Percentiles rank a stretch among this genome's conserved stretches.
Conservation (phyloP, 2,113 vertebrate genomes). For the Chiloscyllium plagiosum region DNA sequence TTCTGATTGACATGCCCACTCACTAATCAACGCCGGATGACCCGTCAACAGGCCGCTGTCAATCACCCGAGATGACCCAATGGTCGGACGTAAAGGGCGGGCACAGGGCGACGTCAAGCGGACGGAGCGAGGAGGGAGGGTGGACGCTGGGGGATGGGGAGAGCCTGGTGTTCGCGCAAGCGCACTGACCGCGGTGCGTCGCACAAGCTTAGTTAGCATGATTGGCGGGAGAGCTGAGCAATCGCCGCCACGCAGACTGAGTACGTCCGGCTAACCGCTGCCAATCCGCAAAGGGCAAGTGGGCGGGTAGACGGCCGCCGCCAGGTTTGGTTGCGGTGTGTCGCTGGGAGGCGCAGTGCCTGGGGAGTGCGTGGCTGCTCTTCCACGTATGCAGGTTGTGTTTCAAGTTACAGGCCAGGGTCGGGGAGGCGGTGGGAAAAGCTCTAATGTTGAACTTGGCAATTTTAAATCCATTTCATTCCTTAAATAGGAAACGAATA, state of each 20-base stretch:
- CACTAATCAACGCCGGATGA: not conserved
- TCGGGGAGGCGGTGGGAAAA: too few species aligned
- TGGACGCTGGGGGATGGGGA: not conserved
- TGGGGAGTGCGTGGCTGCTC: not conserved
- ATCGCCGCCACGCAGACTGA: not conserved
- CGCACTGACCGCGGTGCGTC: not conserved
- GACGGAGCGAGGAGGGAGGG: not conserved
- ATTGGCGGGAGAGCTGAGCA: not conserved
- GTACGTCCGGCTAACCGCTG: not conserved
- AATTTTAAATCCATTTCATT: not conserved
- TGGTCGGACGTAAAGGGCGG: not conserved
- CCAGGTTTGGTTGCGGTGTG: not conserved
- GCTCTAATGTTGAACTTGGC: not conserved
- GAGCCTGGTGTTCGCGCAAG: not conserved
- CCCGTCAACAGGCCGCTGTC: not conserved
- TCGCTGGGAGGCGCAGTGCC: not conserved
- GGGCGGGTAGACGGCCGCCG: not conserved
- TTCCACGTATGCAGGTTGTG: slow-evolving; percentile 5
- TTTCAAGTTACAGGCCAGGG: not conserved
- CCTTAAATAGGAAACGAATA: not conserved
- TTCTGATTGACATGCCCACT: not conserved
- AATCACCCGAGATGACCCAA: not conserved
- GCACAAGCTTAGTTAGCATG: not conserved
- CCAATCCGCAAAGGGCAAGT: not conserved
- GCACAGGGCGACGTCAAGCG: not conserved